Conservation (phyloP, 2,888 invertebrate genomes). For the Crocallis elinguaria region DNA sequence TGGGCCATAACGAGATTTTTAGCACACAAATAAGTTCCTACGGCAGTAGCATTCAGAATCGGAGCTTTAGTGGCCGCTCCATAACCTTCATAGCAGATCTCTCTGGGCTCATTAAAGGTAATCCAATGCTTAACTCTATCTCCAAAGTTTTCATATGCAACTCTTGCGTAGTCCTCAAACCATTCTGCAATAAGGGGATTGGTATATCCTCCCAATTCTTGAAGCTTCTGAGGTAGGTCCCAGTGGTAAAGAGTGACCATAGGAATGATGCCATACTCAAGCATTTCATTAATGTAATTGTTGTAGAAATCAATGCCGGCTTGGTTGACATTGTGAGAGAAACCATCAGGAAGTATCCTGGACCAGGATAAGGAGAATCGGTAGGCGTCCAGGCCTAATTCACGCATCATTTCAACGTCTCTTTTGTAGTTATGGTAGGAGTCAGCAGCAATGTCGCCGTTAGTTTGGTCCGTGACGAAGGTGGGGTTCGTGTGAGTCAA, state of each 20-base stretch:
- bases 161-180: constrained; percentile 77
- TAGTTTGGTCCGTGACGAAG: constrained; percentile 60
- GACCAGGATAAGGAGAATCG: constrained; percentile 86
- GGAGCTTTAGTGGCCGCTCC: constrained; percentile 59
- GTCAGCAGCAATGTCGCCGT: constrained; percentile 85
- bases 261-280: constrained; percentile 85
- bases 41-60: constrained; percentile 63
- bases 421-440: constrained; percentile 85
- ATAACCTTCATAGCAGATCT: constrained; percentile 73
- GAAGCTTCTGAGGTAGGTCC: constrained; percentile 82
- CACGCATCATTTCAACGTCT: constrained; percentile 76
- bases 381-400: constrained; percentile 75
- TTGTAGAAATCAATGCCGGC: constrained; percentile 87
- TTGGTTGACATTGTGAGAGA: constrained; percentile 76
- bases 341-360: constrained; percentile 85
- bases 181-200: constrained; percentile 71
- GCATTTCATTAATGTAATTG: constrained; percentile 85
- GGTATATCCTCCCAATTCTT: constrained; percentile 81
- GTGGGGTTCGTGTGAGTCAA: constrained; percentile 55
- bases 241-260: constrained; percentile 84
- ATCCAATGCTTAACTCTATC: constrained; percentile 83
- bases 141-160: constrained; percentile 71
- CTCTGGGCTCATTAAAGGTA: constrained; percentile 84
- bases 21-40: constrained; percentile 79
- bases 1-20: constrained; percentile 82